Base-by-base conservation (phyloP, 2,797 vertebrate genomes). In the Cygnus olor region DNA sequence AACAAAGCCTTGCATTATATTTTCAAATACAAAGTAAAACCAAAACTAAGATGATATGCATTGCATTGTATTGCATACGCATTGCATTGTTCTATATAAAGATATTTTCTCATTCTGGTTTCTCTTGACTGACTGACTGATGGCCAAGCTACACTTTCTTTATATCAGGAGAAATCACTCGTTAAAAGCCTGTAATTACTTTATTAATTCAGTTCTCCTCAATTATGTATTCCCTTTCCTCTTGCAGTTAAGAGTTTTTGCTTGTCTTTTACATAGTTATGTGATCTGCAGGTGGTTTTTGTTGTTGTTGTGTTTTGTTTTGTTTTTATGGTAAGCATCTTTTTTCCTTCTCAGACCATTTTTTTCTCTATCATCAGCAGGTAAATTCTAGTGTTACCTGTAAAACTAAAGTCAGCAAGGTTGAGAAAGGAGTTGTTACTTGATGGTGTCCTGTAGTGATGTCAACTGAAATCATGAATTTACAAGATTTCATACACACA, bases 181-280 rank as follows among this genome's bases (percentile, higher is more conserved):
- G 28, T 21, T 47, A 34, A 85, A 86, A 76, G 21, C 38, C 45
- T 88, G n/a, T 63, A 89, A 89, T 94, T 94, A 66, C 84, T 93
- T 89, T 88, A 70, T 47, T 90, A 77, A 85, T 93, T 94, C 45
- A 14, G 17, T 91, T 86, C 49, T 84, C 61, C 61, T 80, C 40
- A 72, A 20, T 90, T 86, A 36, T 10, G 22, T 85, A 65, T 71
- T 94, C 45, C 30, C 11, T 66, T 90, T 32, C 49, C 36, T 93
- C 63, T 78, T 89, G 30, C 42, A 86, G 21, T 81, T 79, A 64
- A 69, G 40, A 78, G n/a, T 20, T 45, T 92, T 92, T 94, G 38
- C 21, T 25, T 73, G 45, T 63, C 19, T 93, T 84, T 79, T 73
- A 56, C 21, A 56, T 77, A 36, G 47, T 69, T 85, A 70, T 85